Conservation (phyloP, 35 echinoderm and acorn worm genomes). For the Amphiura filiformis region DNA sequence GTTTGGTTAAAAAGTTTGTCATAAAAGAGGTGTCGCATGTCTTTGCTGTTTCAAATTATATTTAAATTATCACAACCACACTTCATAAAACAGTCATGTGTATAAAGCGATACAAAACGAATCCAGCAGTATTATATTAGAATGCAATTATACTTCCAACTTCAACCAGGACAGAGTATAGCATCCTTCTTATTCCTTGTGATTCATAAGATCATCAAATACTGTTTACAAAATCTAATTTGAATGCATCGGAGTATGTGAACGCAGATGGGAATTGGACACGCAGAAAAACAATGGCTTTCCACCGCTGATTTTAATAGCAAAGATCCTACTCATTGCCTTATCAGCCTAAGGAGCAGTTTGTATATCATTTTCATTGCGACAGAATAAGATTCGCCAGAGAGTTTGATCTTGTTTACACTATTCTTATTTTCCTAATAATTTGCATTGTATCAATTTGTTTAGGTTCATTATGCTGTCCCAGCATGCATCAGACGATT, state of each 20-base stretch:
- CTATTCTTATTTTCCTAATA: neutral
- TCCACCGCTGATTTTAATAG: neutral
- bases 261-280: neutral
- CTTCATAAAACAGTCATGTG: too few relatives aligned
- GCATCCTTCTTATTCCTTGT: too few relatives aligned
- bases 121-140: too few relatives aligned
- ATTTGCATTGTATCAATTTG: constrained; percentile 7
- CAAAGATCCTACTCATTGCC: neutral
- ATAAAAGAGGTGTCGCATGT: too few relatives aligned
- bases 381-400: neutral
- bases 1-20: too few relatives aligned
- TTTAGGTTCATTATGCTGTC: neutral
- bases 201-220: too few relatives aligned
- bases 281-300: neutral
- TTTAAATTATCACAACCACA: too few relatives aligned
- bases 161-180: too few relatives aligned
- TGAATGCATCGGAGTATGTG: neutral
- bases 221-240: too few relatives aligned
- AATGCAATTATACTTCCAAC: too few relatives aligned
- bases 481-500: neutral
- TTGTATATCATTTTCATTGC: constrained; percentile 11
- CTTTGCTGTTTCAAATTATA: too few relatives aligned
- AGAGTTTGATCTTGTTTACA: neutral
- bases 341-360: neutral
- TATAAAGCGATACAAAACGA: too few relatives aligned